phyloP scores from a whole-genome alignment of 2,113 vertebrate genomes.

The Hippopotamus amphibius region DNA sequence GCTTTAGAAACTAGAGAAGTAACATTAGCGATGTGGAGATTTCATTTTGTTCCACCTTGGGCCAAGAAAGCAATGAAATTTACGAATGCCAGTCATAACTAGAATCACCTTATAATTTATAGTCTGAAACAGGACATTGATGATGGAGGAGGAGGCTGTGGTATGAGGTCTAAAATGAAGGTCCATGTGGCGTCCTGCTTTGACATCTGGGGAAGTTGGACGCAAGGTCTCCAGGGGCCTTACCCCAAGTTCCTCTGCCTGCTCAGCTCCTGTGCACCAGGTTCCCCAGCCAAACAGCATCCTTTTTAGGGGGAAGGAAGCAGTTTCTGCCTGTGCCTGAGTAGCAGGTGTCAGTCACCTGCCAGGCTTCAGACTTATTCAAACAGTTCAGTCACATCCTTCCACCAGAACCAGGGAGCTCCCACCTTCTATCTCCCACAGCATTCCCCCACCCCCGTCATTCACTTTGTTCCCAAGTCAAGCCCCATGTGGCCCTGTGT shows the following conservation, averaged over 20 bases:
- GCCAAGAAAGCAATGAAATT: not conserved
- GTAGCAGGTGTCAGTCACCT: not conserved
- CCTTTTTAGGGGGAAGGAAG: not conserved
- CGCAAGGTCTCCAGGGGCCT: not conserved
- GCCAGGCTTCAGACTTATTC: not conserved
- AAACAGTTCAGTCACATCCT: not conserved
- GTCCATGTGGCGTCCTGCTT: too few species aligned
- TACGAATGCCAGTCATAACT: not conserved
- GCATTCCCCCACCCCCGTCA: not conserved
- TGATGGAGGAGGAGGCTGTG: rapidly evolving
- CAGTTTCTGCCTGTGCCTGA: not conserved
- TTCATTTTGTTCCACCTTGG: not conserved
- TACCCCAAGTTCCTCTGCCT: rapidly evolving
- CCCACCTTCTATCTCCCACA: too few species aligned
- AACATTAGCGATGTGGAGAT: not conserved
- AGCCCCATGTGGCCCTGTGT: rapidly evolving
- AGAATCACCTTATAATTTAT: not conserved
- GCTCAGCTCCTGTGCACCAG: not conserved
- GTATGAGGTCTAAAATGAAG: not conserved
- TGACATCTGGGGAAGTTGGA: not conserved
- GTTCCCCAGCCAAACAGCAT: not conserved
- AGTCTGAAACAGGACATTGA: not conserved
- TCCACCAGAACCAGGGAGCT: not conserved
- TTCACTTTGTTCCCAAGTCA: not conserved
- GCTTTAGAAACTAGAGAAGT: not conserved